Evolutionary conservation across 2,888 invertebrate species (phyloP).

Genomic region (Tinea pellionella): DNA sequence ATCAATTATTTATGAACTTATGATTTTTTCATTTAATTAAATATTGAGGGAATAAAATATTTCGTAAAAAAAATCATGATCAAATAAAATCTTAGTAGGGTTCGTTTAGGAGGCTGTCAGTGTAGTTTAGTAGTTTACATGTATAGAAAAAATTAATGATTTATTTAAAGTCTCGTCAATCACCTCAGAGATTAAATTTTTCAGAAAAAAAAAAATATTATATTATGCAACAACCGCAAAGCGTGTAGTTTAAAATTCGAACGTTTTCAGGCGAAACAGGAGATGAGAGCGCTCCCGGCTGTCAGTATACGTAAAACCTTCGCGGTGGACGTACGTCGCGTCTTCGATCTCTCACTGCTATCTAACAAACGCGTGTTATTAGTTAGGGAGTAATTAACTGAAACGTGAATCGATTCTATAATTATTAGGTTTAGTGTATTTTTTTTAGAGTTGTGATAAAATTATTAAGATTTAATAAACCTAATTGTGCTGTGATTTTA

Average conservation of each 20-base stretch:
- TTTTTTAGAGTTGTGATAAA: not conserved
- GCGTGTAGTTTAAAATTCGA: slow-evolving; percentile 5
- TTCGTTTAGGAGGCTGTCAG: too few species aligned
- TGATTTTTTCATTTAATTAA: too few species aligned
- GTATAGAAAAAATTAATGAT: too few species aligned
- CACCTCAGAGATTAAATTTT: too few species aligned
- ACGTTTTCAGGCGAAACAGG: not conserved
- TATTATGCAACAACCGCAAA: slow-evolving; percentile 10
- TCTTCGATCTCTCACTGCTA: not conserved
- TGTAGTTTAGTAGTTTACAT: too few species aligned
- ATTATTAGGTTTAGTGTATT: not conserved
- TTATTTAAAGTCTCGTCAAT: too few species aligned
- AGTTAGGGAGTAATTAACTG: not conserved
- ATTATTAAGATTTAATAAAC: too few species aligned
- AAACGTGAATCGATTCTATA: not conserved
- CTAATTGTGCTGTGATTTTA: too few species aligned
- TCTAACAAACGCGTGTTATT: not conserved
- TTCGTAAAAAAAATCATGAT: too few species aligned
- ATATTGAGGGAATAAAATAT: too few species aligned
- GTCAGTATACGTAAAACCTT: not conserved
- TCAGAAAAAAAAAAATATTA: not conserved
- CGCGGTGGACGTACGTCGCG: not conserved
- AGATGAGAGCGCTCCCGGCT: not conserved
- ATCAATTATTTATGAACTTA: too few species aligned
- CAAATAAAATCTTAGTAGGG: too few species aligned